phyloP scores from a whole-genome alignment of 2,888 invertebrate genomes.

The Drosophila mulleri region DNA sequence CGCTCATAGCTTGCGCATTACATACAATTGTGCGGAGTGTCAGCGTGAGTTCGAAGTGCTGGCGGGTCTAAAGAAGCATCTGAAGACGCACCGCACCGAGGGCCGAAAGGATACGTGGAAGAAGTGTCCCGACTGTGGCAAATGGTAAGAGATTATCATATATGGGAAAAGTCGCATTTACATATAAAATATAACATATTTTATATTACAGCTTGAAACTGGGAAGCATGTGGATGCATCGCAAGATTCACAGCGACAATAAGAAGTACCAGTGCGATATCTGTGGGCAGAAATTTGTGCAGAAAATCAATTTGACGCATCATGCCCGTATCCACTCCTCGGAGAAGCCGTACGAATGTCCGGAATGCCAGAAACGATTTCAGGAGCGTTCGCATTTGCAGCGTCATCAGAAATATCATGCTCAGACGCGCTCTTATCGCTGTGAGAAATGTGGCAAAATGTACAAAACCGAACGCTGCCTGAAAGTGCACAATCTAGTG shows the following conservation, averaged over 20 bases:
- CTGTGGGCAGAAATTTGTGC: conserved; percentile 85
- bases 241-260: conserved; percentile 85
- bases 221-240: conserved; percentile 85
- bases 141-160: conserved; percentile 75
- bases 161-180: background rate
- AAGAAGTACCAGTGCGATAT: conserved; percentile 85
- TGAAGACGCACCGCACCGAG: conserved; percentile 82
- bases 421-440: conserved; percentile 84
- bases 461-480: conserved; percentile 87
- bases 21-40: conserved; percentile 82
- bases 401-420: conserved; percentile 85
- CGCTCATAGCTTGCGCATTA: conserved; percentile 78
- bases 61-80: conserved; percentile 82
- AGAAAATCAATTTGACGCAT: conserved; percentile 85
- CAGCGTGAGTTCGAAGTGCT: conserved; percentile 82
- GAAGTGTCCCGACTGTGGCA: conserved; percentile 85
- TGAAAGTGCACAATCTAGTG: conserved; percentile 87
- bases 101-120: conserved; percentile 83
- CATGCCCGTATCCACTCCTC: conserved; percentile 84
- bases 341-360: conserved; percentile 84
- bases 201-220: conserved; percentile 79
- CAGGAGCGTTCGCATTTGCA: conserved; percentile 85
- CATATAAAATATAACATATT: background rate
- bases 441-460: conserved; percentile 85
- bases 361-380: conserved; percentile 85